Conservation (phyloP, 2,888 invertebrate species). For the Dolichopus griseipennis region DNA sequence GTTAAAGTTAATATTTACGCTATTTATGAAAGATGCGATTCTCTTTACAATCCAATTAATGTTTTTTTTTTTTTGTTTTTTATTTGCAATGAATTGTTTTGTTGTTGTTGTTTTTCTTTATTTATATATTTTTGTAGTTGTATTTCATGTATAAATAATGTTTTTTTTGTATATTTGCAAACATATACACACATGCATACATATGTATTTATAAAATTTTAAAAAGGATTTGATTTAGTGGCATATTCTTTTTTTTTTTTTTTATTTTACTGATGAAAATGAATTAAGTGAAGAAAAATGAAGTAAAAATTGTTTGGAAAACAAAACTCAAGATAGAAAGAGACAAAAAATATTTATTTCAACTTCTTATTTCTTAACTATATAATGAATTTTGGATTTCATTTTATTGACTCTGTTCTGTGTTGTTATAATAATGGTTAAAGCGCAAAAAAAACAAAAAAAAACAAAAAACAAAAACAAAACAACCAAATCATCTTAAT, state of each 20-base stretch:
- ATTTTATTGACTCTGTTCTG: too few species aligned
- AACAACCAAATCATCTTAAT: not conserved
- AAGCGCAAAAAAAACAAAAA: not conserved
- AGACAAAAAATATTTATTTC: not conserved
- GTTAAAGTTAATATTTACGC: too few species aligned
- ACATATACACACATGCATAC: too few species aligned
- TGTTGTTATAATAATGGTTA: not conserved
- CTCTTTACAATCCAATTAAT: too few species aligned
- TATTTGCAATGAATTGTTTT: too few species aligned
- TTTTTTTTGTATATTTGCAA: too few species aligned
- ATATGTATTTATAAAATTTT: not conserved
- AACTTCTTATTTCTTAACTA: not conserved
- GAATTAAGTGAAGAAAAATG: not conserved
- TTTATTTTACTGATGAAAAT: not conserved
- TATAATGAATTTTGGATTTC: not conserved
- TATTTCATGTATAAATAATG: not conserved
- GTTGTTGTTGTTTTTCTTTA: too few species aligned
- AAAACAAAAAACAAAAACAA: not conserved
- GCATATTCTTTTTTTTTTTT: not conserved
- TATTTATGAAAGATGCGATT: too few species aligned
- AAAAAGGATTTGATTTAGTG: slow-evolving; percentile 3
- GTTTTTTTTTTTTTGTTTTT: too few species aligned
- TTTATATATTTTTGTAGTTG: not conserved
- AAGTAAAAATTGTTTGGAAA: not conserved
- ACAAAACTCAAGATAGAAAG: not conserved